A percentile compares a stretch with the other conserved stretches of the same genome.
Conservation (phyloP, 2,888 invertebrate species). For the Lysandra bellargus region DNA sequence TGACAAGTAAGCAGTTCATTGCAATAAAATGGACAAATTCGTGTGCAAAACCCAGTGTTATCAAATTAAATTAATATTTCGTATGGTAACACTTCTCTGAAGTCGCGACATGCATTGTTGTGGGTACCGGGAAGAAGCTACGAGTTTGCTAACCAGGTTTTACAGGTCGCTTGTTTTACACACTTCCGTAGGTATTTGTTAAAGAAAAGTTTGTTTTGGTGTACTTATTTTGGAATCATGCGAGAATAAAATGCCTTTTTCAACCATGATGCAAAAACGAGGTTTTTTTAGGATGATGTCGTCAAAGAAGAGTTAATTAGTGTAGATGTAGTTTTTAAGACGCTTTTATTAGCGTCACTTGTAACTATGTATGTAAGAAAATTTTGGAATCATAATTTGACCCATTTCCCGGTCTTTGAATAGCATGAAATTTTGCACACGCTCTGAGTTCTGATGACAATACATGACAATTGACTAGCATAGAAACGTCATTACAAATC, state of each 20-base stretch:
- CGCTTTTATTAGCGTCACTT: too few relatives aligned
- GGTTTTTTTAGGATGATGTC: not conserved
- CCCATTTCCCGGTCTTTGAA: too few relatives aligned
- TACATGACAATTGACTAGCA: too few relatives aligned
- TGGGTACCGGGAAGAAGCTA: not conserved
- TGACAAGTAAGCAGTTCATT: not conserved
- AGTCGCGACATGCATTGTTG: slow-evolving; percentile 9
- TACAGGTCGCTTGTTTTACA: not conserved
- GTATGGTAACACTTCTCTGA: not conserved
- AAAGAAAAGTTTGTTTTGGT: not conserved
- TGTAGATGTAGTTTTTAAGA: too few relatives aligned
- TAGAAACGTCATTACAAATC: too few relatives aligned
- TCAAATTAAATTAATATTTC: slow-evolving; percentile 21
- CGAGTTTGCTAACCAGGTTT: slow-evolving; percentile 11
- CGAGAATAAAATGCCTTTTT: not conserved
- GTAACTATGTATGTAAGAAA: too few relatives aligned
- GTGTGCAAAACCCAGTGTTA: slow-evolving; percentile 10
- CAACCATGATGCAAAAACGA: not conserved
- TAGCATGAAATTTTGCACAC: too few relatives aligned
- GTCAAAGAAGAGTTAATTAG: not conserved
- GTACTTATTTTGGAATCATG: not conserved
- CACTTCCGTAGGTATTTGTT: not conserved
- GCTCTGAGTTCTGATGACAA: too few relatives aligned
- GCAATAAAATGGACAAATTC: not conserved
- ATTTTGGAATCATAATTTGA: too few relatives aligned